A percentile compares a stretch with the other conserved stretches of the same genome.
Conservation (phyloP, 2,888 invertebrate genomes). For the Thereva nobilitata region DNA sequence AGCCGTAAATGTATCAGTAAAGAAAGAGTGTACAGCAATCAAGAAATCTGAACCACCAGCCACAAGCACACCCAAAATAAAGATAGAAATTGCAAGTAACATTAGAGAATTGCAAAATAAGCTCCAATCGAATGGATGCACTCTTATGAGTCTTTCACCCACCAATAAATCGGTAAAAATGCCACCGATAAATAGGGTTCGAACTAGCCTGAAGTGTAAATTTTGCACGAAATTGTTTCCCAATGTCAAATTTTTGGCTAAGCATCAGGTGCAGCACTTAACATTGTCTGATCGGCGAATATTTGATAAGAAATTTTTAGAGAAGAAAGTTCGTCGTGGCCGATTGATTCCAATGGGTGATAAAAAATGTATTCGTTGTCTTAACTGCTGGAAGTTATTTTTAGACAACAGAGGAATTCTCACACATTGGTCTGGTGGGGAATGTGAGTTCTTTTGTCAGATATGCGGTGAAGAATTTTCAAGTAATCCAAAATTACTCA, state of each 20-base stretch:
- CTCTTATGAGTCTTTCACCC: constrained; percentile 41
- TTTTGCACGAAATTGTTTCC: constrained; percentile 34
- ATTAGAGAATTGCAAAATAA: constrained; percentile 25
- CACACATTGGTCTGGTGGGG: constrained; percentile 49
- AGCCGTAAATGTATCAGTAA: no score
- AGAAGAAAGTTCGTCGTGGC: constrained; percentile 47
- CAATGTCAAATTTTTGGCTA: constrained; percentile 45
- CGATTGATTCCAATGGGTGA: constrained; percentile 46
- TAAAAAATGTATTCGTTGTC: constrained; percentile 49
- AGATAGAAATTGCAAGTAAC: constrained; percentile 1
- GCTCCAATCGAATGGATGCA: constrained; percentile 46
- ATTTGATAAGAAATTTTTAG: constrained; percentile 45
- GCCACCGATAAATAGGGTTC: neutral
- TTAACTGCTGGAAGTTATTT: constrained; percentile 51
- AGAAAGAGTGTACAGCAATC: neutral
- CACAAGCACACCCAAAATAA: neutral
- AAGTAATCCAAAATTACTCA: constrained; percentile 47
- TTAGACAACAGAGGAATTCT: constrained; percentile 48
- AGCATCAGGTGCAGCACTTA: constrained; percentile 50
- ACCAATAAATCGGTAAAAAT: neutral
- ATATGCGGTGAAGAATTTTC: constrained; percentile 50
- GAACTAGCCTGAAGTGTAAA: constrained; percentile 14
- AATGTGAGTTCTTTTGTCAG: constrained; percentile 51
- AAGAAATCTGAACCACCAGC: neutral
- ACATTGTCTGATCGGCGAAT: constrained; percentile 44